These are phyloP conservation scores for Arothron firmamentum DNA, from an alignment of 2,113 vertebrate genomes.

Conservation along the genomic window DNA sequence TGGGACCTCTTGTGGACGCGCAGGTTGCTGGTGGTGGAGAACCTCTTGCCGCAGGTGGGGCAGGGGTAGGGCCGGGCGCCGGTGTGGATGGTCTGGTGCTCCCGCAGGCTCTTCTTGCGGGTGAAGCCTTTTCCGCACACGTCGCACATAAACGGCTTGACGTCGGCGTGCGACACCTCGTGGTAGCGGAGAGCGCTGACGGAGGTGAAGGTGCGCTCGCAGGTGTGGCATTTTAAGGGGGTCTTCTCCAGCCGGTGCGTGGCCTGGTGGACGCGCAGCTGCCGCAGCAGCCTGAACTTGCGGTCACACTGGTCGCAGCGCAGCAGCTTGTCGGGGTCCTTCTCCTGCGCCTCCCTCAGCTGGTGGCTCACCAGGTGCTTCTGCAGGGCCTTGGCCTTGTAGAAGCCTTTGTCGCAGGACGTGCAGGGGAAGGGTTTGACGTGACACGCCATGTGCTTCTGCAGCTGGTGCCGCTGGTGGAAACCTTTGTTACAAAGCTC, in stretches of 20 bases:
- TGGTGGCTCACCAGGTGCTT: conserved; percentile 46
- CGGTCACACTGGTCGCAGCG: conserved; percentile 48
- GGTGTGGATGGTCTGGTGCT: conserved; percentile 64
- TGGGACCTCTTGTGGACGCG: conserved; percentile 62
- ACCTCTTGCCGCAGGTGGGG: conserved; percentile 49
- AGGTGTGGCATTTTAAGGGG: conserved; percentile 37
- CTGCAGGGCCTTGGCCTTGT: conserved; percentile 44
- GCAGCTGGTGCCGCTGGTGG: conserved; percentile 65
- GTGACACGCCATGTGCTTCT: conserved; percentile 53
- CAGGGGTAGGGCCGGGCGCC: conserved; percentile 58
- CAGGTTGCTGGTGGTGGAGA: conserved; percentile 63
- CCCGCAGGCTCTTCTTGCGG: conserved; percentile 56
- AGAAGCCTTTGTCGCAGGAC: conserved; percentile 64
- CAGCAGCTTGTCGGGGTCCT: conserved; percentile 53
- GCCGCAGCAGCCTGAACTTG: conserved; percentile 47
- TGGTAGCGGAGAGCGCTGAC: conserved; percentile 46
- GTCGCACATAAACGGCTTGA: conserved; percentile 63
- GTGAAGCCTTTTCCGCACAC: conserved; percentile 59
- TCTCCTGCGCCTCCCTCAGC: conserved; percentile 43
- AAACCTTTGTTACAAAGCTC: conserved; percentile 62
- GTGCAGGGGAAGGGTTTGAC: conserved; percentile 61
- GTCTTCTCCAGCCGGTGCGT: conserved; percentile 38
- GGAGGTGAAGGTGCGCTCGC: conserved; percentile 52
- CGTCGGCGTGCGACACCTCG: conserved; percentile 38
- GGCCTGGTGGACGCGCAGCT: conserved; percentile 50